Conservation (phyloP, 2,888 invertebrate species). For the Macaria liturata region DNA sequence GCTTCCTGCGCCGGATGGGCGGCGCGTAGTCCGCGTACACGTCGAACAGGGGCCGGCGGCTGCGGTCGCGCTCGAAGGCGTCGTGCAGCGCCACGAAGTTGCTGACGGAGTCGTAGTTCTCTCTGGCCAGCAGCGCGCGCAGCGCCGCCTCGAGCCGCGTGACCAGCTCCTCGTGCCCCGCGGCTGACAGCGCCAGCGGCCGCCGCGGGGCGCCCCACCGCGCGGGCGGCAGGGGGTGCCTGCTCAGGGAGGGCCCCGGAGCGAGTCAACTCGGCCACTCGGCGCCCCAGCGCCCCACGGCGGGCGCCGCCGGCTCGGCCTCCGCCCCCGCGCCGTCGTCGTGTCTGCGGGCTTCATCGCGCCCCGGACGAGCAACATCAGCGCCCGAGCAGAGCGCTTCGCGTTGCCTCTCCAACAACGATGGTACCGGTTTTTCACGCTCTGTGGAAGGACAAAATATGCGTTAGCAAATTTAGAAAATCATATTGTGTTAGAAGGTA, state of each 20-base stretch:
- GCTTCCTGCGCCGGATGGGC: conserved; percentile 89
- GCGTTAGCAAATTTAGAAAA: too few species aligned
- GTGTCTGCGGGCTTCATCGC: conserved; percentile 49
- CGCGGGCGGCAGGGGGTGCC: conserved; percentile 52
- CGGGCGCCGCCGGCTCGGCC: conserved; percentile 87
- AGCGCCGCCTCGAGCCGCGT: conserved; percentile 91
- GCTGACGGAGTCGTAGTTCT: conserved; percentile 95
- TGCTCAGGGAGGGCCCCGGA: conserved; percentile 69
- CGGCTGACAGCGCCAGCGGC: conserved; percentile 51
- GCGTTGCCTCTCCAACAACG: conserved; percentile 85
- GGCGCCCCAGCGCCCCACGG: conserved; percentile 95
- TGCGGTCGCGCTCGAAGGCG: conserved; percentile 84
- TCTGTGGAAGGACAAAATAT: conserved; percentile 72
- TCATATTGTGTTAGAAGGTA: too few species aligned
- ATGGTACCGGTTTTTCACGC: conserved; percentile 88
- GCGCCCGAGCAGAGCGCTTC: conserved; percentile 84
- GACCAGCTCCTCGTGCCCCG: conserved; percentile 91
- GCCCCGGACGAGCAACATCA: conserved; percentile 63
- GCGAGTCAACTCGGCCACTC: conserved; percentile 99
- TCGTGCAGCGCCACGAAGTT: conserved; percentile 90
- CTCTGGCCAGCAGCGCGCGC: conserved; percentile 90
- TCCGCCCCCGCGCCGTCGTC: conserved; percentile 57
- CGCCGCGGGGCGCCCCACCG: conserved; percentile 51
- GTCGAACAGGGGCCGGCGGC: conserved; percentile 84
- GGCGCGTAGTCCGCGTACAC: conserved; percentile 91